Conservation (phyloP, 2,797 vertebrate species). For the Karalla daura region DNA sequence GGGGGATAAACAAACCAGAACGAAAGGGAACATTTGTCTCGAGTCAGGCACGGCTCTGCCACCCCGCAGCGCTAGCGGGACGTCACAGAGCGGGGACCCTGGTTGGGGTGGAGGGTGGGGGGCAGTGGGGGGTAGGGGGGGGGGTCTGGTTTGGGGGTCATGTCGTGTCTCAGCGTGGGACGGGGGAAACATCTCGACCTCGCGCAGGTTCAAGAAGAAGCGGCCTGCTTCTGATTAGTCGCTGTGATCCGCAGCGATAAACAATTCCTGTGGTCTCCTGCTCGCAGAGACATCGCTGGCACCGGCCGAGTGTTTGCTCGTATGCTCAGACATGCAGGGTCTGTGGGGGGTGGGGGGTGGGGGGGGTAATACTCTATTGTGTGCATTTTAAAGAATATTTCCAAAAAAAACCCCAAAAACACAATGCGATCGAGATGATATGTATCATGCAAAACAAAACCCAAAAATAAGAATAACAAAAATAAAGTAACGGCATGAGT, state of each 20-base stretch:
- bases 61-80: constrained; percentile 66
- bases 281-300: constrained; percentile 72
- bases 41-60: constrained; percentile 66
- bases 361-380: constrained; percentile 11
- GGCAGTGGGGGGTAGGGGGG: constrained; percentile 21
- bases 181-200: constrained; percentile 75
- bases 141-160: constrained; percentile 58
- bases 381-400: constrained; percentile 1
- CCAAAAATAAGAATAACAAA: too few species aligned
- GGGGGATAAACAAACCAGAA: constrained; percentile 73
- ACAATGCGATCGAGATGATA: background rate
- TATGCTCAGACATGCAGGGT: constrained; percentile 59
- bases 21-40: constrained; percentile 79
- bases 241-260: constrained; percentile 87
- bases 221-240: constrained; percentile 89
- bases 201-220: constrained; percentile 81
- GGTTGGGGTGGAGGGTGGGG: constrained; percentile 15
- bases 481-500: background rate
- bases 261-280: constrained; percentile 91
- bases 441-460: background rate
- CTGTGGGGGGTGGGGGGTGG: too few species aligned
- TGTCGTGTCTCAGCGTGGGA: constrained; percentile 65
- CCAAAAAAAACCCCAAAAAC: too few species aligned
- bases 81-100: constrained; percentile 55
- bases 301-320: constrained; percentile 46